A percentile compares a stretch with the other conserved stretches of the same genome.
Conservation (phyloP, 2,113 vertebrate genomes). For the Lanius ludovicianus region DNA sequence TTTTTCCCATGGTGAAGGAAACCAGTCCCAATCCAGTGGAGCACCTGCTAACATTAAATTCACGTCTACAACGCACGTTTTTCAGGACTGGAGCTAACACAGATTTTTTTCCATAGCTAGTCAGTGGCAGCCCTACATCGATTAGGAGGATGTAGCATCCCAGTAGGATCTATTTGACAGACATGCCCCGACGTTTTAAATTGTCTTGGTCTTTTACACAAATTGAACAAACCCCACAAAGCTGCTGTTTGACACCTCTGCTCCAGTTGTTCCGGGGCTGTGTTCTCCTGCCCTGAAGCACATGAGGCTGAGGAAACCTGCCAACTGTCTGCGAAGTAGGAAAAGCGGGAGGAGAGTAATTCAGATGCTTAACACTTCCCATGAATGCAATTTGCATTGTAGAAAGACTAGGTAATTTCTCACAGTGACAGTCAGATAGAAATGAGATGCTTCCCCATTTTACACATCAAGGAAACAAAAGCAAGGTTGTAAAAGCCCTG, state of each 20-base stretch:
- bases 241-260: neutral
- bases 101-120: neutral
- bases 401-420: neutral
- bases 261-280: neutral
- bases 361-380: neutral
- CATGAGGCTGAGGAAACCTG: neutral
- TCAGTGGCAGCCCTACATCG: neutral
- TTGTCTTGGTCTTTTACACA: neutral
- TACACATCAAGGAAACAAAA: neutral
- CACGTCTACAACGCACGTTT: neutral
- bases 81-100: neutral
- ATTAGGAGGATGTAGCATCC: neutral
- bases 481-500: neutral
- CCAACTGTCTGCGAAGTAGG: neutral
- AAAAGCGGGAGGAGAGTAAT: neutral
- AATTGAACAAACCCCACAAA: neutral
- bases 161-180: neutral
- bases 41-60: neutral
- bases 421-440: neutral
- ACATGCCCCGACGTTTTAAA: neutral
- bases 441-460: neutral
- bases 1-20: neutral
- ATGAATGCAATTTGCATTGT: neutral
- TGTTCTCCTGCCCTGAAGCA: neutral
- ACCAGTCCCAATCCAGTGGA: neutral